Evolutionary conservation across 2,797 vertebrate genomes (phyloP).

Genomic region (Kryptopterus vitreolus): DNA sequence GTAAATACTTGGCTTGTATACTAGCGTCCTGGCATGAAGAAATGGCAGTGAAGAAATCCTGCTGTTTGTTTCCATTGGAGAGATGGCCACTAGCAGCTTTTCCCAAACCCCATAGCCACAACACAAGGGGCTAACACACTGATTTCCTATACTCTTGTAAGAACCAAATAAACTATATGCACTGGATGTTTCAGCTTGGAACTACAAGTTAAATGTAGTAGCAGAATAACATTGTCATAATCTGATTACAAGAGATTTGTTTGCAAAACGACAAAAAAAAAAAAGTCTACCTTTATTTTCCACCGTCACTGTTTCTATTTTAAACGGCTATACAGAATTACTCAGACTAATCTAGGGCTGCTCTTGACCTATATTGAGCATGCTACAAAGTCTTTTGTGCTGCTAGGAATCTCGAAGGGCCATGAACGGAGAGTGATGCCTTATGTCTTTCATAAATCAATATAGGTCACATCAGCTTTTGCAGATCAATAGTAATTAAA

Average conservation of each 20-base stretch:
- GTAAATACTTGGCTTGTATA: slow-evolving; percentile 50
- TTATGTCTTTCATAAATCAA: slow-evolving; percentile 62
- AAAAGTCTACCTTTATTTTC: neutral
- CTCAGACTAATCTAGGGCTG: slow-evolving; percentile 1
- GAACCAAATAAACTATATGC: slow-evolving; percentile 2
- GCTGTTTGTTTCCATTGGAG: slow-evolving; percentile 39
- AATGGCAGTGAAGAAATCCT: slow-evolving; percentile 50
- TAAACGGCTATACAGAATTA: neutral
- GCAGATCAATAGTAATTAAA: slow-evolving; percentile 65
- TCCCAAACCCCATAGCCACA: slow-evolving; percentile 22
- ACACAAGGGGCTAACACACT: slow-evolving; percentile 30
- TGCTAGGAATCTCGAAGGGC: slow-evolving; percentile 22
- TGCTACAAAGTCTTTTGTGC: neutral
- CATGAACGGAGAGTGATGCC: slow-evolving; percentile 59
- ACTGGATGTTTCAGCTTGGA: slow-evolving; percentile 21
- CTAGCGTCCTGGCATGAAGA: slow-evolving; percentile 30
- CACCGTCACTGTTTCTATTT: neutral
- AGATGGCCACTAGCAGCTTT: slow-evolving; percentile 37
- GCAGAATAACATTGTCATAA: slow-evolving; percentile 37
- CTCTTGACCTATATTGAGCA: neutral
- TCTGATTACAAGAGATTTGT: slow-evolving; percentile 47
- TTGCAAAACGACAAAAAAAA: slow-evolving; percentile 27
- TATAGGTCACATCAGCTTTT: slow-evolving; percentile 62
- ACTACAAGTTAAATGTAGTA: slow-evolving; percentile 43
- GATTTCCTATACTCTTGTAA: slow-evolving; percentile 28